Evolutionary conservation across 1,140 invertebrate genomes (phyloP), one percentile per base, ranked within the genome.

Genomic region (Drosophila auraria): DNA sequence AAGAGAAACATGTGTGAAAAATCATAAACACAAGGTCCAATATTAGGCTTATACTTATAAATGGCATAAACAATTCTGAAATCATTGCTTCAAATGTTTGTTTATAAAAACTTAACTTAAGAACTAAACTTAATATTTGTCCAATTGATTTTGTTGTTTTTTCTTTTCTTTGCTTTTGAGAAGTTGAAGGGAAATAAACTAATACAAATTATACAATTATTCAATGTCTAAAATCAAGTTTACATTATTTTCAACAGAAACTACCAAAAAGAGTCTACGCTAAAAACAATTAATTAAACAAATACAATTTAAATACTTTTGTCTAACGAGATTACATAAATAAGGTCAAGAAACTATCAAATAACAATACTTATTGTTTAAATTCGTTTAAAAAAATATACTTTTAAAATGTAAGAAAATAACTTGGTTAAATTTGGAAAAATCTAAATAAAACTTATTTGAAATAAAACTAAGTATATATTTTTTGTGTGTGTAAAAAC

Each of bases 1-100:
- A 56, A 56, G 53, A 89, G 65, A 83, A 80, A 73, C 73, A 81
- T 82, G 77, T 89, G 76, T 87, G 80, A 87, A 87, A 87, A 89
- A 87, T 90, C 65, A 87, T 82, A 82, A 92, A 80, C 66, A 69
- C 58, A 68, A 83, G 72, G 56, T 73, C 77, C 57, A 66, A 42
- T 23, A 47, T 80, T 45, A 57, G 54, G 47, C 75, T 61, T 80
- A 56, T 38, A 63, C 50, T 57, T 50, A 49, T 64, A 81, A 89
- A 49, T 58, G 44, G 38, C 51, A 72, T 68, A 68, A 68, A 68
- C 63, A 68, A 71, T 40, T 54, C 23, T 53, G 20, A 68, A 68
- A 63, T 47, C 44, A 42, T 71, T 8, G 62, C 45, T 72, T 50
- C 38, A 50, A 73, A 71, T 42, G 3, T 51, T 56, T 72, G 54